phyloP scores from a whole-genome alignment of 2,113 vertebrate genomes.

The Chaenocephalus aceratus region DNA sequence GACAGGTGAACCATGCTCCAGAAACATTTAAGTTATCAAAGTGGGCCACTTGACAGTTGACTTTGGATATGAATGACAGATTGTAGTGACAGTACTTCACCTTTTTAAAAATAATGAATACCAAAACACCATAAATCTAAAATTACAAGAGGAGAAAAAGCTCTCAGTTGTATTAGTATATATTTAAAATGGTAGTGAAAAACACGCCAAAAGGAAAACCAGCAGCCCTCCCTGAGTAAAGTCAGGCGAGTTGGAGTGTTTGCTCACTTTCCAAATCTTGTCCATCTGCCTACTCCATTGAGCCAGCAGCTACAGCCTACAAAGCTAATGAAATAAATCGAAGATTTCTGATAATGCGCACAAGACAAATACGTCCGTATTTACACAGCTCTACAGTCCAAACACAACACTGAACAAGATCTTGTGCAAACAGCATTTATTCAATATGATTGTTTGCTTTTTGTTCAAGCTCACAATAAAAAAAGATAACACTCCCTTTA shows the following conservation, averaged over 20 bases:
- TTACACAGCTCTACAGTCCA: slow-evolving; percentile 65
- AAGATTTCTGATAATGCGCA: slow-evolving; percentile 74
- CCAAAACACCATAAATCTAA: not conserved
- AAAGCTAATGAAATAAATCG: slow-evolving; percentile 73
- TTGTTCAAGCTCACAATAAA: slow-evolving; percentile 50
- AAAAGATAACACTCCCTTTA: slow-evolving; percentile 39
- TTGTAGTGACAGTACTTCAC: slow-evolving; percentile 45
- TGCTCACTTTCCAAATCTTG: slow-evolving; percentile 71
- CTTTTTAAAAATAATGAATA: slow-evolving; percentile 51
- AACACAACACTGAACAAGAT: slow-evolving; percentile 64
- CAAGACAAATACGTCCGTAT: slow-evolving; percentile 66
- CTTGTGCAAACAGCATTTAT: slow-evolving; percentile 66
- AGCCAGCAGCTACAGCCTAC: slow-evolving; percentile 56
- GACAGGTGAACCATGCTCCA: slow-evolving; percentile 77
- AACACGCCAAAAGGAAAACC: slow-evolving; percentile 8
- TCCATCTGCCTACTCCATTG: slow-evolving; percentile 66
- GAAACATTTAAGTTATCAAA: slow-evolving; percentile 79
- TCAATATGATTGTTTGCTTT: slow-evolving; percentile 59
- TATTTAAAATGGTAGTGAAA: slow-evolving; percentile 12
- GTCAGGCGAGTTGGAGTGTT: slow-evolving; percentile 60
- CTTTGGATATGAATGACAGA: slow-evolving; percentile 67
- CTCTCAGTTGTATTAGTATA: not conserved
- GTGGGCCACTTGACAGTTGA: slow-evolving; percentile 76
- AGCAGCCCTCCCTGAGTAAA: slow-evolving; percentile 24
- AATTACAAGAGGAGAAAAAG: not conserved